phyloP scores from a whole-genome alignment of 2,113 vertebrate genomes.

The Pelmatolapia mariae region DNA sequence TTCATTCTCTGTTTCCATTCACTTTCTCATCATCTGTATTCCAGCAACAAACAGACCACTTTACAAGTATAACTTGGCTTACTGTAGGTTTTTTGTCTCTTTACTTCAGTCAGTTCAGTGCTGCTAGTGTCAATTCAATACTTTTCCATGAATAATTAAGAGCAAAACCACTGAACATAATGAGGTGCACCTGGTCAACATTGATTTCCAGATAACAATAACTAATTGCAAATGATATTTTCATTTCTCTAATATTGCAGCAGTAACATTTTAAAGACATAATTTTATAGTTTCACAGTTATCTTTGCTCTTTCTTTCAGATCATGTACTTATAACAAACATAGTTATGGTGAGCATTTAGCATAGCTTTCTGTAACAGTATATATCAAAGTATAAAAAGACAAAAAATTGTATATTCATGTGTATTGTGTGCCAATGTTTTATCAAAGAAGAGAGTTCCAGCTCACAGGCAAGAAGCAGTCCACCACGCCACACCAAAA shows the following conservation, averaged over 20 bases:
- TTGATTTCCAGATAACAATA: neutral
- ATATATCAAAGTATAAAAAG: neutral
- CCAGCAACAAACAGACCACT: neutral
- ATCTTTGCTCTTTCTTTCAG: fast-evolving
- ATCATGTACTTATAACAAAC: neutral
- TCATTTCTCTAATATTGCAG: neutral
- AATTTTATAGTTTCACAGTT: neutral
- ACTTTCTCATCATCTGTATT: neutral
- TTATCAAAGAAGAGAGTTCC: neutral
- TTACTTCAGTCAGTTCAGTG: neutral
- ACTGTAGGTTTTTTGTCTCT: neutral
- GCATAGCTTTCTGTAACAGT: neutral
- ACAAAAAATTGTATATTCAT: neutral
- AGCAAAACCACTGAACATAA: neutral
- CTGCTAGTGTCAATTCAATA: neutral
- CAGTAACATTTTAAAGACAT: neutral
- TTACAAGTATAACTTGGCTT: neutral
- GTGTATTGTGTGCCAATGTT: neutral
- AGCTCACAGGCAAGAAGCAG: neutral
- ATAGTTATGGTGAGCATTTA: neutral
- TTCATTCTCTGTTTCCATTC: neutral
- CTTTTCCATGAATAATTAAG: neutral
- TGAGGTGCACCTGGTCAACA: neutral
- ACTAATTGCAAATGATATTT: neutral
- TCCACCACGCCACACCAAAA: neutral